Evolutionary conservation across 2,888 invertebrate species (phyloP), one percentile per base, ranked within the genome.

Genomic region (Cancer borealis): DNA sequence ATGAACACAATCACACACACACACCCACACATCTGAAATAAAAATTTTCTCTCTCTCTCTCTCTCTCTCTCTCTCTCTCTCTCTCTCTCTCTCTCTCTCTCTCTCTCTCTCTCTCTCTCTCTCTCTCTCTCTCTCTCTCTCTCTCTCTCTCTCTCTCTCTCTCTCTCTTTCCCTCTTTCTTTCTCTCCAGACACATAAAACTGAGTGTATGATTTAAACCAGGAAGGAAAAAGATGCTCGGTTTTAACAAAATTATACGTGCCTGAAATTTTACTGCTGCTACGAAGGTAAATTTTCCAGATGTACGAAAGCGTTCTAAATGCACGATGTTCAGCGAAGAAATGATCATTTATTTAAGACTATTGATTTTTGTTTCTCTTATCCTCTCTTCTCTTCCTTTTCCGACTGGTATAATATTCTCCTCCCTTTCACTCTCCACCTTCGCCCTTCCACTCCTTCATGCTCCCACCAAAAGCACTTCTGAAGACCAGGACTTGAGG

Each of bases 61-160:
- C 66, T 66, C 1, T 14, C 17, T 10, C 14, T 66, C 10, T 66
- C 14, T 21, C 2, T 66, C 14, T 21, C 66, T 66, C 21, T 66
- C 6, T 66, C 66, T 66, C 66, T 66, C 66, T 66, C 66, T n/a
- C 66, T 66, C 66, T 66, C 66, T 66, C 66, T 66, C 66, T 66
- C 66, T 66, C 66, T 66, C 66, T 66, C 66, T 66, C 66, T 66
- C 66, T 66, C 66, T 66, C 66, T 66, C 66, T 66, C 66, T 66
- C 66, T 66, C 66, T 66, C 66, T 66, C 66, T 66, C 66, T 66
- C 66, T 66, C 66, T 54, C 66, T 66, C 60, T 66, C 60, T 66
- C 60, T 66, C 60, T 66, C 60, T 66, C 60, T 66, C 60, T 66
- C 60, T 66, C 66, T 66, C 66, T 66, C 66, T 54, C 66, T 66